Evolutionary conservation across 2,113 vertebrate genomes (phyloP).

Genomic region (Pelecanoides urinatrix): DNA sequence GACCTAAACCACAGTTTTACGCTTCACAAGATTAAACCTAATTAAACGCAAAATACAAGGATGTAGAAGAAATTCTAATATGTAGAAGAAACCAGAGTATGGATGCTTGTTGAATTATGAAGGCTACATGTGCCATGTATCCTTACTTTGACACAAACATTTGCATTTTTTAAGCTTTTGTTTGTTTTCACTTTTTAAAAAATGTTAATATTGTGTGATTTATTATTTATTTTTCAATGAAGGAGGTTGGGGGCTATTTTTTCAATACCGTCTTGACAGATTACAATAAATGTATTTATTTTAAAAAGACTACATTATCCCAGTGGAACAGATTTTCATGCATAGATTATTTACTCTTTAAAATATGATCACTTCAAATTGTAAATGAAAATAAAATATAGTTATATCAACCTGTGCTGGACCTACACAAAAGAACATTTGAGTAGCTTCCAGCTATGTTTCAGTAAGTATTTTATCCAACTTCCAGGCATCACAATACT

Average conservation of each 20-base stretch:
- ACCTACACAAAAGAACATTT: neutral
- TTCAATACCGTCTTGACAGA: neutral
- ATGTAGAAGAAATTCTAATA: neutral
- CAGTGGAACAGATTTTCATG: neutral
- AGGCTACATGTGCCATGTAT: accelerated
- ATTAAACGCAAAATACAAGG: neutral
- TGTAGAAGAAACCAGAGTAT: neutral
- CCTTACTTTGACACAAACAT: neutral
- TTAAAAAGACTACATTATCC: neutral
- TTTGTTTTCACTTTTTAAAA: neutral
- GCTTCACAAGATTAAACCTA: neutral
- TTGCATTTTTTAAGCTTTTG: neutral
- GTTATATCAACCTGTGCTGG: neutral
- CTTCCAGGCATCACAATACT: neutral
- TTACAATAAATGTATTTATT: neutral
- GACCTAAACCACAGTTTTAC: neutral
- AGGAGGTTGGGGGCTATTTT: neutral
- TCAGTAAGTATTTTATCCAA: neutral
- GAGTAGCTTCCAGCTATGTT: neutral
- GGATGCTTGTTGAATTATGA: neutral
- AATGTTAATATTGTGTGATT: neutral
- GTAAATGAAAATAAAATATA: neutral
- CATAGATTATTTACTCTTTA: neutral
- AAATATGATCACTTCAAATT: neutral
- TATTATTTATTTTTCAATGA: neutral